Percentiles rank a stretch among this genome's conserved stretches.
Conservation (phyloP, 2,888 invertebrate species). For the Orthosia gracilis region DNA sequence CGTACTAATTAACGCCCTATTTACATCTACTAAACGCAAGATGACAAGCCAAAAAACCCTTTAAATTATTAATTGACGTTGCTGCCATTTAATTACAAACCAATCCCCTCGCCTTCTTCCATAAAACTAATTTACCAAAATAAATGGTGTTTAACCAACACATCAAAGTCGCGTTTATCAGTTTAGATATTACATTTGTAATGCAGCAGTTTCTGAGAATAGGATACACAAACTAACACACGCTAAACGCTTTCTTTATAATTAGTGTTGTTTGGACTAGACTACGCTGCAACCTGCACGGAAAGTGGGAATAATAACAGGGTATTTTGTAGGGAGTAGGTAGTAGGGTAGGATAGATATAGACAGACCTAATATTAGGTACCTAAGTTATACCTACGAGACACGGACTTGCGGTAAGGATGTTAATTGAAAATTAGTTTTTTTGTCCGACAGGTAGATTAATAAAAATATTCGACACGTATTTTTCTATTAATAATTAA, state of each 20-base stretch:
- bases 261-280: conserved; percentile 46
- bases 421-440: too few species aligned
- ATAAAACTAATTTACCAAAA: conserved; percentile 43
- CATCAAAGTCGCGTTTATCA: too few species aligned
- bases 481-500: accelerated
- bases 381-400: too few species aligned
- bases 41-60: too few species aligned
- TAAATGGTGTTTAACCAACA: conserved; percentile 36
- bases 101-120: too few species aligned
- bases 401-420: too few species aligned
- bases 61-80: conserved; percentile 12
- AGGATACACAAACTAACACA: conserved; percentile 53
- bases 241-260: conserved; percentile 58
- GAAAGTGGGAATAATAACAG: conserved; percentile 11
- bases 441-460: too few species aligned
- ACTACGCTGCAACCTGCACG: conserved; percentile 28
- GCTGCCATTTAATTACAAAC: neutral
- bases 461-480: too few species aligned
- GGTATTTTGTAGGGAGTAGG: neutral
- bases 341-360: neutral
- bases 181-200: conserved; percentile 32
- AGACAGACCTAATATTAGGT: neutral
- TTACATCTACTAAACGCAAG: too few species aligned
- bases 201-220: conserved; percentile 47
- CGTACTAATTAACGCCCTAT: too few species aligned